Evolutionary conservation across 2,888 invertebrate species (phyloP).

Genomic region (Melipona beecheii): DNA sequence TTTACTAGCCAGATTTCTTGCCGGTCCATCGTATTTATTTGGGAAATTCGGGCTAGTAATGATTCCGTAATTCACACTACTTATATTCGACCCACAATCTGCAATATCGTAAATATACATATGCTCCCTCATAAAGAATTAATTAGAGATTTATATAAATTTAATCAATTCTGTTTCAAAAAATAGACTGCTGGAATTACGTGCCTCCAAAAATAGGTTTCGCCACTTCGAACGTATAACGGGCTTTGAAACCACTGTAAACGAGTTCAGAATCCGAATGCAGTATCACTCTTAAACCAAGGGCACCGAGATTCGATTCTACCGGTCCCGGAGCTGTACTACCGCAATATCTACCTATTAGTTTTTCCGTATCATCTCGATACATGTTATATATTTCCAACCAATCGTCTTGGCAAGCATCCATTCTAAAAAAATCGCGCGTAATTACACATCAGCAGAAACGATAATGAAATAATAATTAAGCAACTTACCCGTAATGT

Average conservation of each 20-base stretch:
- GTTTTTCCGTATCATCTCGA: slow-evolving; percentile 91
- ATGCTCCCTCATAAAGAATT: not conserved
- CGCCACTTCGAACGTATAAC: slow-evolving; percentile 96
- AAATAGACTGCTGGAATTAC: not conserved
- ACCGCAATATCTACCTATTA: slow-evolving; percentile 96
- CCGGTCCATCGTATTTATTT: slow-evolving; percentile 93
- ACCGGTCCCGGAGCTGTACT: slow-evolving; percentile 97
- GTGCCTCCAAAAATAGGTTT: slow-evolving; percentile 92
- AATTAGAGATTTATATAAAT: not conserved
- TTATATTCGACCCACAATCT: slow-evolving; percentile 97
- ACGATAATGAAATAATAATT: not conserved
- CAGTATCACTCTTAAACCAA: slow-evolving; percentile 94
- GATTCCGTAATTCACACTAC: slow-evolving; percentile 91
- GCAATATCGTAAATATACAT: slow-evolving; percentile 29
- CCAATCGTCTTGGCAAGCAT: slow-evolving; percentile 96
- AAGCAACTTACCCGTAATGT: slow-evolving; percentile 88
- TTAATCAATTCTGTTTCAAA: not conserved
- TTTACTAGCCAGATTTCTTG: slow-evolving; percentile 91
- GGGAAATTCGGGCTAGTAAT: slow-evolving; percentile 97
- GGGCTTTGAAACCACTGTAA: slow-evolving; percentile 97
- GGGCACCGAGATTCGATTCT: slow-evolving; percentile 95
- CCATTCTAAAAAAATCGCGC: slow-evolving; percentile 84
- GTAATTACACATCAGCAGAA: not conserved
- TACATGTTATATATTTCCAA: slow-evolving; percentile 96
- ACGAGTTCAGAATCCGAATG: slow-evolving; percentile 95